These are phyloP conservation scores for Calcarius lapponicus DNA, from an alignment of 2,797 vertebrate genomes.

Conservation along the genomic window DNA sequence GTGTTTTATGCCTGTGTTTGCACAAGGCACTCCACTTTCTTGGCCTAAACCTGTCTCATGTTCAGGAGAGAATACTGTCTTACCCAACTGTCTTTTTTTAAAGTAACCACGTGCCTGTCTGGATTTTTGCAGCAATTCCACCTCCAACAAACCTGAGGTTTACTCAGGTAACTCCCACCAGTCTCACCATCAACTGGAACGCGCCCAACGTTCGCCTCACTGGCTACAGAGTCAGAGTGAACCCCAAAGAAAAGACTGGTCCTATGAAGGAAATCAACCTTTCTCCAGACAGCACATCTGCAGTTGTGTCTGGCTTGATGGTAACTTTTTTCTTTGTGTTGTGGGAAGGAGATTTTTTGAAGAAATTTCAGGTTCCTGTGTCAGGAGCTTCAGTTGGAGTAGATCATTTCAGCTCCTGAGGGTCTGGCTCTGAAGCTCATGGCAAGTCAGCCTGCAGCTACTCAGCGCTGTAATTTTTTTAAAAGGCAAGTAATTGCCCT, in stretches of 20 bases:
- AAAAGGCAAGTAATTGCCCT: background rate
- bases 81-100: background rate
- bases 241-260: constrained; percentile 86
- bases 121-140: constrained; percentile 84
- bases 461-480: background rate
- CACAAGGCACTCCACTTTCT: background rate
- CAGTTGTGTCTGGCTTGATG: constrained; percentile 89
- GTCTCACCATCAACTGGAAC: constrained; percentile 85
- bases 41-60: background rate
- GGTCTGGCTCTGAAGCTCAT: background rate
- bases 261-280: constrained; percentile 90
- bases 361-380: background rate
- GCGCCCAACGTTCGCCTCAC: constrained; percentile 84
- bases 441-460: background rate
- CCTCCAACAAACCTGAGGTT: constrained; percentile 86
- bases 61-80: background rate
- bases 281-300: constrained; percentile 87
- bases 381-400: background rate
- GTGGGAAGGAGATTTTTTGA: background rate
- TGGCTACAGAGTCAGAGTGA: constrained; percentile 90
- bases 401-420: background rate
- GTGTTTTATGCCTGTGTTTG: background rate
- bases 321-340: constrained; percentile 71
- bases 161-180: constrained; percentile 84
- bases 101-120: constrained; percentile 40